Evolutionary conservation across 2,797 vertebrate genomes (phyloP), one percentile per base, ranked within the genome.

Genomic region (Schizopygopsis malacanthus): DNA sequence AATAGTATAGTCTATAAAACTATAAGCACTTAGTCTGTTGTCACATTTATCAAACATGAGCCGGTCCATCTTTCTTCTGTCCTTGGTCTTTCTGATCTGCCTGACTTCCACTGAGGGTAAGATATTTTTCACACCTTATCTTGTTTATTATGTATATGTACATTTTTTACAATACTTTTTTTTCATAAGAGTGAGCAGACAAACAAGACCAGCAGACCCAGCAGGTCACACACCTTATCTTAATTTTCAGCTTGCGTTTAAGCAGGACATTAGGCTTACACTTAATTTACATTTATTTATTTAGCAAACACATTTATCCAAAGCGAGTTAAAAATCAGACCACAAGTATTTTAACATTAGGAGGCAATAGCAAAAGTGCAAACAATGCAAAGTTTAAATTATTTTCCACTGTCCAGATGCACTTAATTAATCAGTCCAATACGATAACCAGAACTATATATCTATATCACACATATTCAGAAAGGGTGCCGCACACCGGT

Each of bases 41-140:
- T 77, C 37, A 63, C 37, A 41, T 79, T 70, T 39, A 7, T 56
- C 45, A 77, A 67, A 52, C 28, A 84, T 84, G 83, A 84, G 18
- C 18, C 73, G 6, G 10, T 39, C 37, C 6, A 84, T 84, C 22
- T 69, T 59, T 43, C 39, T 84, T 4, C 25, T 84, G 50, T 70
- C 61, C 25, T 79, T 79, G 39, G 25, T 78, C 39, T 28, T 84
- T 15, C 6, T 84, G 22, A 69, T 56, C 47, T 84, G 45, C 47
- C 54, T 69, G 39, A 47, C 6, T 56, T 69, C 33, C 2, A 70
- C 61, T 84, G 63, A 70, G 1, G 63, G 83, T 84, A 79, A 78
- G 50, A 56, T 13, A 10, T 33, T 71, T 84, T 83, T 41, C 15
- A 12, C 18, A n/a, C 3, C 13, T 65, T 16, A 9, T 75, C 7